Conservation (phyloP, 2,888 invertebrate genomes). For the Morpho deidamia region DNA sequence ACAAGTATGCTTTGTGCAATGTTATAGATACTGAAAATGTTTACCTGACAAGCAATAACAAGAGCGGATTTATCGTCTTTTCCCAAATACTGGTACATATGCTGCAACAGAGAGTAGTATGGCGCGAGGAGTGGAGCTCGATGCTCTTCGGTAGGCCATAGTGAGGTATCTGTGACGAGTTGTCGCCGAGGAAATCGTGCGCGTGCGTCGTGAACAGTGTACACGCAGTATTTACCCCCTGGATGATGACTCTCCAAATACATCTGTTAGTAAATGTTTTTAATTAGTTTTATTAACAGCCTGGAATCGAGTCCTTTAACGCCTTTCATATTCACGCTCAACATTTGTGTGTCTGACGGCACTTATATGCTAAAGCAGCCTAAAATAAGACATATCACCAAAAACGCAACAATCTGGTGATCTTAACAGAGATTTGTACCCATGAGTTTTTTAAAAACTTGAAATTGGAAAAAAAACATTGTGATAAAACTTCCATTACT, state of each 20-base stretch:
- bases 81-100: slow-evolving; percentile 91
- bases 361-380: too few relatives aligned
- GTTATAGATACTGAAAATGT: slow-evolving; percentile 34
- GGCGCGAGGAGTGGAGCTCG: slow-evolving; percentile 89
- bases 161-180: slow-evolving; percentile 78
- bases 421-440: too few relatives aligned
- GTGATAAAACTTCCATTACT: too few relatives aligned
- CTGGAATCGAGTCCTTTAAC: too few relatives aligned
- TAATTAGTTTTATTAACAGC: too few relatives aligned
- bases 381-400: too few relatives aligned
- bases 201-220: slow-evolving; percentile 84
- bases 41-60: slow-evolving; percentile 90
- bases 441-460: too few relatives aligned
- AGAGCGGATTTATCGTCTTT: slow-evolving; percentile 90
- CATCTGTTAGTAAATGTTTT: slow-evolving; percentile 43
- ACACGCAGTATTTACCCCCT: slow-evolving; percentile 88
- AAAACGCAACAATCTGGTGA: too few relatives aligned
- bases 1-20: too few relatives aligned
- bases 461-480: too few relatives aligned
- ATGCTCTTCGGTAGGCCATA: slow-evolving; percentile 81
- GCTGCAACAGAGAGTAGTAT: slow-evolving; percentile 89
- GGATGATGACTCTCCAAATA: slow-evolving; percentile 88
- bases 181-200: slow-evolving; percentile 78
- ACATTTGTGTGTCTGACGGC: too few relatives aligned
- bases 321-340: too few relatives aligned